These are phyloP conservation scores for Tipula confusa DNA, from an alignment of 2,888 invertebrate species.

Conservation along the genomic window DNA sequence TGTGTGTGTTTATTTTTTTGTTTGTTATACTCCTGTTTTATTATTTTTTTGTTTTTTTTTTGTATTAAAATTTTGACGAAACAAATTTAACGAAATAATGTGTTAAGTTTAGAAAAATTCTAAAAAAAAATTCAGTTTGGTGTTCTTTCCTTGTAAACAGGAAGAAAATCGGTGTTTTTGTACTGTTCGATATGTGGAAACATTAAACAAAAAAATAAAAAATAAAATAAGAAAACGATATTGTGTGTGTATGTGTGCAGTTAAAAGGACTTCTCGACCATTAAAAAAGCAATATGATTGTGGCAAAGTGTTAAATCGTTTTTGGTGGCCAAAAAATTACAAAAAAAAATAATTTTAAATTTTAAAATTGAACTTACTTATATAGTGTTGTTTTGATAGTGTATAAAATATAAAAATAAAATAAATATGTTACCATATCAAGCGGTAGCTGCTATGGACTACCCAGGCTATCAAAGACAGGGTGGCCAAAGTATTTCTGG, in stretches of 20 bases:
- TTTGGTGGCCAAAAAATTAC: not conserved
- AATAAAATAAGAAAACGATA: not conserved
- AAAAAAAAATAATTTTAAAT: too few species aligned
- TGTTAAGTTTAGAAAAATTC: not conserved
- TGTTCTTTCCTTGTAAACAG: not conserved
- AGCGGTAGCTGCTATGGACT: slow-evolving; percentile 78
- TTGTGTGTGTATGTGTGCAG: not conserved
- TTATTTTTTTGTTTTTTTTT: not conserved
- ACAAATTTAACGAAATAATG: not conserved
- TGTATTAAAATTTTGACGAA: not conserved
- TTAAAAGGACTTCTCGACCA: not conserved
- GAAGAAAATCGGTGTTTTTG: not conserved
- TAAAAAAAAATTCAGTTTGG: slow-evolving; percentile 13
- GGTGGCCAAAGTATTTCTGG: slow-evolving; percentile 45
- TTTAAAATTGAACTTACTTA: not conserved
- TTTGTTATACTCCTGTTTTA: slow-evolving; percentile 14
- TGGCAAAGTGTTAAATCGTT: not conserved
- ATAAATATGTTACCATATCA: slow-evolving; percentile 75
- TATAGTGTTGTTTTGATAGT: not conserved
- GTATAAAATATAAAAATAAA: not conserved
- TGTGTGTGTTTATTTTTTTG: slow-evolving; percentile 14
- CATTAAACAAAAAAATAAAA: not conserved
- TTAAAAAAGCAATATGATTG: not conserved
- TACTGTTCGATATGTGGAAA: not conserved
- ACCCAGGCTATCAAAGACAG: slow-evolving; percentile 66